Conservation (phyloP, 2,113 vertebrate genomes). For the Macaca nemestrina region DNA sequence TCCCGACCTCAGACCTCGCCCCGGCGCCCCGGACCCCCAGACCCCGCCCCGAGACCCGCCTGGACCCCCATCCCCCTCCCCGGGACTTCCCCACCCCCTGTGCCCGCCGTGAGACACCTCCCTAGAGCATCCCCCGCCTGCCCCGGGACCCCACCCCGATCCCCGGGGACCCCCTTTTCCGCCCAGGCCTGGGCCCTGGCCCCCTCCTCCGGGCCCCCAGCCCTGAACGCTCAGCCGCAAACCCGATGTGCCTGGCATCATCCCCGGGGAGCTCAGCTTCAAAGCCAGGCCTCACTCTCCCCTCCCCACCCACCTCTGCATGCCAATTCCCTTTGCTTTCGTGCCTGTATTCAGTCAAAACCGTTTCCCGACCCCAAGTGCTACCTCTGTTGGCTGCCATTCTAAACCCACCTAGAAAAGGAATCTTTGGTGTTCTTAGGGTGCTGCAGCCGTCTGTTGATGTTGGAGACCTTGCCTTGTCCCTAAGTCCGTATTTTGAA, state of each 20-base stretch:
- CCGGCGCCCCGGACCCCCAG: no score
- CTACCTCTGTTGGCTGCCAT: neutral
- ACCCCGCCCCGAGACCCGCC: neutral
- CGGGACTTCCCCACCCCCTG: neutral
- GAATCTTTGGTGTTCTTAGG: neutral
- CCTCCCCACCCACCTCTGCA: neutral
- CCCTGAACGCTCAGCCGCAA: neutral
- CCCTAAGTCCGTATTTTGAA: neutral
- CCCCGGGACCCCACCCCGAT: neutral
- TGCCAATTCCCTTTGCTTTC: neutral
- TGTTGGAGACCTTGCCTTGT: neutral
- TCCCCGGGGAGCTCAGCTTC: neutral
- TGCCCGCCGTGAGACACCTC: no score
- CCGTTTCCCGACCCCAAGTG: neutral
- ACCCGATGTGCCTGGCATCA: no score
- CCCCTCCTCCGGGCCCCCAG: neutral
- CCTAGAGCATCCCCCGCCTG: neutral
- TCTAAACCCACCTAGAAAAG: neutral
- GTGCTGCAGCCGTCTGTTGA: neutral
- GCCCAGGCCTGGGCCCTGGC: no score
- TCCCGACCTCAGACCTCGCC: neutral
- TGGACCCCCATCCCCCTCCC: neutral
- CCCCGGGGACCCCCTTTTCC: neutral
- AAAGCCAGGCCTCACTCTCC: neutral
- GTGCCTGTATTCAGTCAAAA: neutral